Percentiles rank a stretch among this genome's conserved stretches.
Conservation (phyloP, 2,797 vertebrate species). For the Thripadectes ignobilis region DNA sequence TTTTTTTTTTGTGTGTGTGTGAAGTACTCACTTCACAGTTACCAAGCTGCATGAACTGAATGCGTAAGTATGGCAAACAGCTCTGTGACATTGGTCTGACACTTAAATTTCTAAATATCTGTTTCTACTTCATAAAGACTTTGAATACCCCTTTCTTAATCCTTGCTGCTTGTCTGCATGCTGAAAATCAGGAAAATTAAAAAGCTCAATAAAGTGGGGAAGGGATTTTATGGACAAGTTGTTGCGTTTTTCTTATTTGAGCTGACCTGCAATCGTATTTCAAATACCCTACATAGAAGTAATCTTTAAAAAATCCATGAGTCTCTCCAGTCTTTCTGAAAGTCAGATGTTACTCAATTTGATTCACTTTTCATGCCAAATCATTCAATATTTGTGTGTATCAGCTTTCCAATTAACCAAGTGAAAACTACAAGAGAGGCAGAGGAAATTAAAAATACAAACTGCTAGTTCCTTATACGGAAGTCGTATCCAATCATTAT, state of each 20-base stretch:
- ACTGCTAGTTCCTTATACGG: neutral
- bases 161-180: neutral
- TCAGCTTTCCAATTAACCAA: constrained; percentile 31
- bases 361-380: neutral
- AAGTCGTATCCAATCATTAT: neutral
- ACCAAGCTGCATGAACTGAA: constrained; percentile 61
- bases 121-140: neutral
- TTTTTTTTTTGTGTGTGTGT: neutral
- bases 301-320: neutral
- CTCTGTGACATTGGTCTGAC: neutral
- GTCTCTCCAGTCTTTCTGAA: neutral
- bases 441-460: constrained; percentile 46
- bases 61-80: constrained; percentile 26
- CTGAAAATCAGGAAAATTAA: neutral
- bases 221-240: neutral
- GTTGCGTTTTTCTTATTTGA: neutral
- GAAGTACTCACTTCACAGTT: constrained; percentile 59
- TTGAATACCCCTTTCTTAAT: constrained; percentile 18
- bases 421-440: neutral
- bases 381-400: neutral
- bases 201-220: neutral
- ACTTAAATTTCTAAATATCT: neutral
- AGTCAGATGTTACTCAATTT: neutral
- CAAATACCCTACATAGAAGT: neutral
- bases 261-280: neutral